A percentile compares a stretch with the other conserved stretches of the same genome.
phyloP scores from a whole-genome alignment of 30 jellyfish, hydroid and myxozoan genomes.

The Aurelia coerulea region DNA sequence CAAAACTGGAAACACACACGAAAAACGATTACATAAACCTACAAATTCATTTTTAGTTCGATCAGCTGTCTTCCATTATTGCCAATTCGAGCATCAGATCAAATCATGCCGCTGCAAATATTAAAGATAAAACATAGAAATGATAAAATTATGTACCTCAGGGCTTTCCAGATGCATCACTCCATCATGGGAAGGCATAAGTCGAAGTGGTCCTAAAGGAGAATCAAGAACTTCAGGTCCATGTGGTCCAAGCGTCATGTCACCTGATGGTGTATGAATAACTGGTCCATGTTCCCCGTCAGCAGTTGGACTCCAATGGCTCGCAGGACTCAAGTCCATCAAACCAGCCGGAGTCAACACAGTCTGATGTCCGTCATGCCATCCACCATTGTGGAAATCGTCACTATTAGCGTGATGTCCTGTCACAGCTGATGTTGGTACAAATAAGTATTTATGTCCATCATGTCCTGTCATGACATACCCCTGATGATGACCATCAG shows the following conservation, averaged over 20 bases:
- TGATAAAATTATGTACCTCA: constrained; percentile 28
- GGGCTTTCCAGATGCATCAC: constrained; percentile 94
- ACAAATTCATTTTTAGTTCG: too few species aligned
- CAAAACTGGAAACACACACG: too few species aligned
- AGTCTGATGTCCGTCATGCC: constrained; percentile 86
- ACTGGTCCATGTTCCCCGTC: constrained; percentile 76
- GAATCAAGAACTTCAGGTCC: constrained; percentile 89
- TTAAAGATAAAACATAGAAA: too few species aligned
- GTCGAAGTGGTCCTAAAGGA: constrained; percentile 91
- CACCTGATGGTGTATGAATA: constrained; percentile 88
- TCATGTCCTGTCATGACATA: constrained; percentile 75
- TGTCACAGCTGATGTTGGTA: constrained; percentile 81
- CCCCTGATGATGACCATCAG: constrained; percentile 76
- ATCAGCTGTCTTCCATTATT: too few species aligned
- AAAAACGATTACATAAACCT: too few species aligned
- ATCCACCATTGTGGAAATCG: constrained; percentile 78
- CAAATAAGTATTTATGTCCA: constrained; percentile 78
- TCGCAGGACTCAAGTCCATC: constrained; percentile 71
- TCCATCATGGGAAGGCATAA: constrained; percentile 92
- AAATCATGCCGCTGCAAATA: too few species aligned
- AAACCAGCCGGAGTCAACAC: constrained; percentile 93
- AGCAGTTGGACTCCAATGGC: constrained; percentile 72
- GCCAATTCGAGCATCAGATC: too few species aligned
- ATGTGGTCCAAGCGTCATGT: constrained; percentile 80
- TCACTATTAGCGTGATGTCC: constrained; percentile 81